phyloP scores from a whole-genome alignment of 1,140 invertebrate genomes.

The Dendroctonus ponderosae region DNA sequence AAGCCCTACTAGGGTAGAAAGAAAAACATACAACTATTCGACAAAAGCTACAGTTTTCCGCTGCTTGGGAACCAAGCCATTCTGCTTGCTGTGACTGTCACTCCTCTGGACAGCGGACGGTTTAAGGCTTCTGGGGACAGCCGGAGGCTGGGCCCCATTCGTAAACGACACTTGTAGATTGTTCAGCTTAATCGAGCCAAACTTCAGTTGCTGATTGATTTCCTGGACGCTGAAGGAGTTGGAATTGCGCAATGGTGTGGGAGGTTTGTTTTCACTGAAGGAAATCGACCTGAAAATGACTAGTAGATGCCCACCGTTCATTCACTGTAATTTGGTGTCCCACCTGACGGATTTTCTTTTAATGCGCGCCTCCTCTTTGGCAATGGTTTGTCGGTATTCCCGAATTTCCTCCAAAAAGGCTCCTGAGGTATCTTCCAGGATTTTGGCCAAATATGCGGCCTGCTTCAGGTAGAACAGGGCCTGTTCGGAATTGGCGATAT shows the following conservation, averaged over 20 bases:
- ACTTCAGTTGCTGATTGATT: conserved; percentile 20
- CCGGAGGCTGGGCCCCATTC: conserved; percentile 5
- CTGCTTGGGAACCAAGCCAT: not conserved
- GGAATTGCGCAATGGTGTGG: conserved; percentile 34
- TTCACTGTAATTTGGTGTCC: not conserved
- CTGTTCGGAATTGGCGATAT: conserved; percentile 55
- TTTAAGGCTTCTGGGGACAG: conserved; percentile 7
- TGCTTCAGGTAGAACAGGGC: conserved; percentile 57
- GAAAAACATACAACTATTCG: not conserved
- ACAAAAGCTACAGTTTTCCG: conserved; percentile 24
- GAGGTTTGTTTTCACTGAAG: conserved; percentile 12
- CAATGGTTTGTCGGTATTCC: conserved; percentile 34
- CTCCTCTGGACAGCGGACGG: not conserved
- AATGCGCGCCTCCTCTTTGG: conserved; percentile 28
- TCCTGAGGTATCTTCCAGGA: conserved; percentile 60
- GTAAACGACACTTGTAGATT: conserved; percentile 27
- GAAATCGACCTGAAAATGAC: not conserved
- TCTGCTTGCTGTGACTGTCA: conserved; percentile 1
- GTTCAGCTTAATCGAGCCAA: conserved; percentile 18
- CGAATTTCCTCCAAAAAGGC: conserved; percentile 47
- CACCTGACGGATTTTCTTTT: conserved; percentile 24
- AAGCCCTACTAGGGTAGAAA: not conserved
- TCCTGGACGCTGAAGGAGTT: conserved; percentile 16
- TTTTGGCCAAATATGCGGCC: conserved; percentile 61
- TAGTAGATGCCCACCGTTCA: conserved; percentile 2